Conservation (phyloP, 2,797 vertebrate species). For the Bradypus variegatus region DNA sequence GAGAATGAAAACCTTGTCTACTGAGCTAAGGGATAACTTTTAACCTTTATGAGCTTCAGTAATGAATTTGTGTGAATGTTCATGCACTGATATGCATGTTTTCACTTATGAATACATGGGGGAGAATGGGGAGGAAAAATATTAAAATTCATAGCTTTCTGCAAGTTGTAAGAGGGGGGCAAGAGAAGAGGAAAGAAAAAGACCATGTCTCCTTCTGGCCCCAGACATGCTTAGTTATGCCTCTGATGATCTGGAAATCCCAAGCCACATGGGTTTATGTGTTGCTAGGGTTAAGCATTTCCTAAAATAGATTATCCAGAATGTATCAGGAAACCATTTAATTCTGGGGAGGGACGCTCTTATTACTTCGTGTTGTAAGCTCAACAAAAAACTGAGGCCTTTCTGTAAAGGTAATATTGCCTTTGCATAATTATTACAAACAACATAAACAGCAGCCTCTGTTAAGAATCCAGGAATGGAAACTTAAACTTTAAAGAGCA, state of each 20-base stretch:
- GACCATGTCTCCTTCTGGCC: not conserved
- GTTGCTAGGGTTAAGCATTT: constrained; percentile 7
- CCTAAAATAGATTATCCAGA: constrained; percentile 8
- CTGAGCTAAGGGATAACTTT: not conserved
- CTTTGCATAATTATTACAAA: constrained; percentile 42
- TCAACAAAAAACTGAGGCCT: not conserved
- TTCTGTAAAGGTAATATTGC: constrained; percentile 44
- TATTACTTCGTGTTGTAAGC: constrained; percentile 31
- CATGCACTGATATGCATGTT: not conserved
- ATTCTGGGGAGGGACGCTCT: not conserved
- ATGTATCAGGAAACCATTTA: constrained; percentile 24
- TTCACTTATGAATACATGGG: not conserved
- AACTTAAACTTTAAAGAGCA: constrained; percentile 46
- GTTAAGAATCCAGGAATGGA: constrained; percentile 23
- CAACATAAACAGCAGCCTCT: constrained; percentile 19
- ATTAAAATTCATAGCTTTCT: not conserved
- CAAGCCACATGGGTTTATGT: not conserved
- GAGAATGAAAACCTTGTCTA: not conserved
- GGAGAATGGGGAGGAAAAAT: not conserved
- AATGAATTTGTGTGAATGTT: not conserved
- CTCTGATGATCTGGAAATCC: constrained; percentile 28
- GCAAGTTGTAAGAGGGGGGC: not conserved
- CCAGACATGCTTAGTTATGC: not conserved
- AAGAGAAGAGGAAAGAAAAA: not conserved
- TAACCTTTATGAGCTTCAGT: not conserved